A percentile compares a stretch with the other conserved stretches of the same genome.
These are phyloP conservation scores for Plagiodera versicolora DNA, from an alignment of 2,888 invertebrate species.

Conservation along the genomic window DNA sequence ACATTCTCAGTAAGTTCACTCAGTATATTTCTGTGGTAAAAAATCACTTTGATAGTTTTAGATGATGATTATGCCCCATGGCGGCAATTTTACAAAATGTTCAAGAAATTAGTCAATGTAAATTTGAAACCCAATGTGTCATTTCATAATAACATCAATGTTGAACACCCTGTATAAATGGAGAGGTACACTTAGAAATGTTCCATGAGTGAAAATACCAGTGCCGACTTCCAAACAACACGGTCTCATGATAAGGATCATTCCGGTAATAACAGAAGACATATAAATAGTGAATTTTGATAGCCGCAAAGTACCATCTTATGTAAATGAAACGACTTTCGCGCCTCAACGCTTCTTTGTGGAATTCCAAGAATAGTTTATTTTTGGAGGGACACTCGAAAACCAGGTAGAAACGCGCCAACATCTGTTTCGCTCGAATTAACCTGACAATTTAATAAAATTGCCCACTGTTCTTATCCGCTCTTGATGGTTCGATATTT, in stretches of 20 bases:
- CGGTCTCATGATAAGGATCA: neutral
- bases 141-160: too few species aligned
- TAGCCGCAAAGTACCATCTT: constrained; percentile 36
- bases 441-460: constrained; percentile 47
- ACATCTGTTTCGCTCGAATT: constrained; percentile 43
- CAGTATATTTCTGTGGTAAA: too few species aligned
- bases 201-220: neutral
- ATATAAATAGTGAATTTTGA: constrained; percentile 41
- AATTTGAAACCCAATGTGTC: too few species aligned
- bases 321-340: constrained; percentile 40
- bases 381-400: constrained; percentile 43
- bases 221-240: neutral
- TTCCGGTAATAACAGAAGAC: constrained; percentile 40
- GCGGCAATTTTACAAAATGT: too few species aligned
- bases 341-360: constrained; percentile 40
- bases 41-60: too few species aligned
- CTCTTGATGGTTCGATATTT: constrained; percentile 26
- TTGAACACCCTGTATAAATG: too few species aligned
- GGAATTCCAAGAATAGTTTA: constrained; percentile 49
- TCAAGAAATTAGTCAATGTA: too few species aligned
- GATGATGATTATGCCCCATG: too few species aligned
- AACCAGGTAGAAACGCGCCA: constrained; percentile 48
- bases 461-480: constrained; percentile 36
- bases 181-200: too few species aligned
- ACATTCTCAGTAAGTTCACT: too few species aligned